Evolutionary conservation across 2,113 vertebrate genomes (phyloP), one percentile per base, ranked within the genome.

Genomic region (Chlorodrepanis virens): DNA sequence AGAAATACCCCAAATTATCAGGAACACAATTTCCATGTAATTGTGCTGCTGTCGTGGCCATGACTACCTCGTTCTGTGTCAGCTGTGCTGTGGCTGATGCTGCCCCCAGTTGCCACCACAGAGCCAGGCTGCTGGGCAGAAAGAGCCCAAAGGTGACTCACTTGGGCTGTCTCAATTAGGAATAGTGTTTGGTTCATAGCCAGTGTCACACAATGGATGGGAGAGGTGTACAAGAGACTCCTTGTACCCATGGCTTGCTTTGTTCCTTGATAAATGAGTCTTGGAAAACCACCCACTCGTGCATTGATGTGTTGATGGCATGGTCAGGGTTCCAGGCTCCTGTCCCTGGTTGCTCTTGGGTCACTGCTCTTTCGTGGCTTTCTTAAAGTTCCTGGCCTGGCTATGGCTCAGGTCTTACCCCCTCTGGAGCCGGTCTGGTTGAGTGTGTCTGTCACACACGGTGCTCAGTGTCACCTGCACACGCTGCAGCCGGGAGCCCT

Each of bases 1-100:
- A 87, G 94, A 93, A 96, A 61, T 23, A 42, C 67, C 74, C 87
- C 74, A 69, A 61, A 84, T 72, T 65, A 88, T 61, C 70, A 33
- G 24, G 80, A 71, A 27, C 31, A 57, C 45, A 37, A 35, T 89
- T 96, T 91, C 87, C 74, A 35, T 72, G 3, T 81, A 44, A 68
- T 27, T 60, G 40, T 45, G 64, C 56, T 87, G 78, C 91, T 89
- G 70, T 37, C 54, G 7, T 3, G 28, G 74, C 65, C 60, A 1
- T 9, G 60, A 22, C 64, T 42, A 2, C 83, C 44, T 29, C 2
- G 6, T 63, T 3, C 87, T 27, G 56, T 49, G 70, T 59, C 74
- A 45, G 33, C 63, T 2, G 12, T 69, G 39, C 45, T 60, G 72
- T 7, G 10, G 53, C 57, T 85, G 86, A 4, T 23, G 57, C 79